Conservation (phyloP, 2,797 vertebrate species). For the Steatocranus sp. region DNA sequence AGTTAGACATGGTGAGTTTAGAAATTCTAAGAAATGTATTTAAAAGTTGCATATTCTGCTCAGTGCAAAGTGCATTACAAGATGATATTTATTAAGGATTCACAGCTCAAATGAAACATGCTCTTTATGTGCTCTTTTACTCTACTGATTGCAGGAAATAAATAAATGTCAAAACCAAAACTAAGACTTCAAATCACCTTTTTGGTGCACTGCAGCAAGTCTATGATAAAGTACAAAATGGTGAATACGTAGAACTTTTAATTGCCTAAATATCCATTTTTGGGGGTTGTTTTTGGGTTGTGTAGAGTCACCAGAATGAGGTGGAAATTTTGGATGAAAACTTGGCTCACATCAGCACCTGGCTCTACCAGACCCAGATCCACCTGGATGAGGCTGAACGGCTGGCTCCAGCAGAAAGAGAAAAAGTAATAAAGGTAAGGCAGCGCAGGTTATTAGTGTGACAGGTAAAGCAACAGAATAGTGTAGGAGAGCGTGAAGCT, state of each 20-base stretch:
- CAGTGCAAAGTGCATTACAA: background rate
- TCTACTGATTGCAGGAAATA: rapidly evolving
- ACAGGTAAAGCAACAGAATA: background rate
- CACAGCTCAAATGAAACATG: background rate
- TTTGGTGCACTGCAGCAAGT: background rate
- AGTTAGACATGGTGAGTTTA: background rate
- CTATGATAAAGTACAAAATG: background rate
- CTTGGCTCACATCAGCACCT: constrained; percentile 97
- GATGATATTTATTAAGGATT: background rate
- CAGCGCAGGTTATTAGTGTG: background rate
- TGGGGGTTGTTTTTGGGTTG: background rate
- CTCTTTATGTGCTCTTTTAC: background rate
- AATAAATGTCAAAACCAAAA: background rate
- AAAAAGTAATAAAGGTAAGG: constrained; percentile 85
- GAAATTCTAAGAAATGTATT: background rate
- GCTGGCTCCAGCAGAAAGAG: constrained; percentile 79
- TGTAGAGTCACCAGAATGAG: constrained; percentile 90
- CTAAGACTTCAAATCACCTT: background rate
- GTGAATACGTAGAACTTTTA: background rate
- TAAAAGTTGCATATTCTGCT: background rate
- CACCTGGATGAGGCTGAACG: constrained; percentile 92
- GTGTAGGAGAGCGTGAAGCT: background rate
- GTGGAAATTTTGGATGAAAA: constrained; percentile 96
- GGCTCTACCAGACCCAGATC: constrained; percentile 97
- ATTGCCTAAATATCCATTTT: background rate